Evolutionary conservation across 2,113 vertebrate genomes (phyloP), one percentile per base, ranked within the genome.

Genomic region (Panthera leo): DNA sequence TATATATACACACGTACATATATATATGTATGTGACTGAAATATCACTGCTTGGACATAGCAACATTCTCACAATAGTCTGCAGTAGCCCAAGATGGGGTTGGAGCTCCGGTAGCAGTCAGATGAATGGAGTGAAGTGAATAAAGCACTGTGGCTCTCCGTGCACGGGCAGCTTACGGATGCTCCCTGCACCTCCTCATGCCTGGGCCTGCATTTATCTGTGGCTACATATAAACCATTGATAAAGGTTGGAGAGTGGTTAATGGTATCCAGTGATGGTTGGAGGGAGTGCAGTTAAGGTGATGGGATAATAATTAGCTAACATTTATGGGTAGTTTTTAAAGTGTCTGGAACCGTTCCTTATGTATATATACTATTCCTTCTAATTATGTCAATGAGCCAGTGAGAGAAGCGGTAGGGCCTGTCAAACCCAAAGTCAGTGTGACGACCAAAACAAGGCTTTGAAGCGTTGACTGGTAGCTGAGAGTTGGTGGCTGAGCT

Each of bases 21-120:
- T 45, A 2, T 45, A 8, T 45, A 45, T 8, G 1, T 45, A 45
- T 45, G 8, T 45, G 34, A 31, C 70, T 7, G 42, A n/a, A 9
- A 13, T 76, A n/a, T 90, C 36, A 36, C 16, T 34, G 15, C 53
- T 58, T 29, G 63, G 76, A 55, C 16, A 11, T 25, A 10, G 1
- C 2, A 23, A 71, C 39, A 10, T 12, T 51, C 14, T 13, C 1
- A 3, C 3, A 14, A 11, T n/a, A 2, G 36, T n/a, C 42, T 63
- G 15, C 73, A 39, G 65, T 13, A 45, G 58, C 23, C 39, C 27
- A 9, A 0, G 8, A 13, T 2, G 61, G 63, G 63, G 55, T 5
- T 25, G 86, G 34, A 42, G 31, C 36, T 15, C 18, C 11, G 18
- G 29, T 9, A 58, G 45, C 5, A 29, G 3, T 5, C 5, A 36